A percentile compares a stretch with the other conserved stretches of the same genome.
phyloP scores from a whole-genome alignment of 2,888 invertebrate genomes.

The Epirrhoe tristata region DNA sequence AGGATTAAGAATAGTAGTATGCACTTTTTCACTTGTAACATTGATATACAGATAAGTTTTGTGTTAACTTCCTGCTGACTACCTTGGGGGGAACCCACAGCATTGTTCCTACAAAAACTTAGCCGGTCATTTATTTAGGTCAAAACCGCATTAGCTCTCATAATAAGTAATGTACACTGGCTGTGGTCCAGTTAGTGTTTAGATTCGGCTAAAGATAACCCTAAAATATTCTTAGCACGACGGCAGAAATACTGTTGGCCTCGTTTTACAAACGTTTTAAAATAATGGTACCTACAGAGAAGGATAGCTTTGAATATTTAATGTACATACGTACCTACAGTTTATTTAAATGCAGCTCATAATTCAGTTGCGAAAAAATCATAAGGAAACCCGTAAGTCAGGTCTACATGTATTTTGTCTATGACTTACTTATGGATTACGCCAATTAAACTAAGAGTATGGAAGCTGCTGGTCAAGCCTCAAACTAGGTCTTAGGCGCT shows the following conservation, averaged over 20 bases:
- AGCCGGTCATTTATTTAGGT: conserved; percentile 44
- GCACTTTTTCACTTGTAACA: too few species aligned
- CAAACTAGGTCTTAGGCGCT: too few species aligned
- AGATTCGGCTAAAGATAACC: conserved; percentile 38
- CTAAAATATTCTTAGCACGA: conserved; percentile 24
- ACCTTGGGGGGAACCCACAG: neutral
- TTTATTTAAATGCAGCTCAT: neutral
- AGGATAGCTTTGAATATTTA: neutral
- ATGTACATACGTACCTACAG: neutral
- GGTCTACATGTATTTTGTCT: too few species aligned
- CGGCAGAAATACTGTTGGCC: conserved; percentile 26
- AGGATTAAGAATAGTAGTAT: too few species aligned
- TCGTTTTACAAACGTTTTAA: conserved; percentile 24
- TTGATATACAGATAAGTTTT: neutral
- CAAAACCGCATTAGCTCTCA: conserved; percentile 44
- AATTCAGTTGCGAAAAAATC: neutral
- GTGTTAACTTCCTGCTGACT: neutral
- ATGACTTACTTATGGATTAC: too few species aligned
- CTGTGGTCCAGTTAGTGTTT: conserved; percentile 40
- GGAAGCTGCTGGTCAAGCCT: too few species aligned
- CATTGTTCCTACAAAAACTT: neutral
- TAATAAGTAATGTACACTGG: conserved; percentile 36
- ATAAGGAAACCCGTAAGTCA: neutral
- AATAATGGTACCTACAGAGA: conserved; percentile 10
- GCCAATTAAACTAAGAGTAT: too few species aligned